These are phyloP conservation scores for Drusus annulatus DNA, from an alignment of 1,140 invertebrate species.

Conservation along the genomic window DNA sequence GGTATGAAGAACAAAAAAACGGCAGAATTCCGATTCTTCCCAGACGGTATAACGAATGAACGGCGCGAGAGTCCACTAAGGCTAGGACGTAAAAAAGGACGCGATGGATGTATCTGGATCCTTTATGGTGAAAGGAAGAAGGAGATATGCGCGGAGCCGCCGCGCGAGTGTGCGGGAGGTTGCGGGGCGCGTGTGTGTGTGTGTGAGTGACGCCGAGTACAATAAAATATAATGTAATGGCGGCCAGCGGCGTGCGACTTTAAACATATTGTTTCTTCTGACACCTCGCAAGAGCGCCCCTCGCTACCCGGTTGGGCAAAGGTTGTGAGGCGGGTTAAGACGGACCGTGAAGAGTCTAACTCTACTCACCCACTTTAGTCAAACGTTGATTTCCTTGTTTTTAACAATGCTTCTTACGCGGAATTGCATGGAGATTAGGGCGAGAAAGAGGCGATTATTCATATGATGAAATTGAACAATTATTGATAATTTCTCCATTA, in stretches of 20 bases:
- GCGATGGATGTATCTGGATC: conserved; percentile 42
- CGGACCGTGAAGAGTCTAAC: too few relatives aligned
- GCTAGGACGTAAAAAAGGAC: conserved; percentile 51
- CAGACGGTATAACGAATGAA: conserved; percentile 56
- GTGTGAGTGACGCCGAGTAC: conserved; percentile 45
- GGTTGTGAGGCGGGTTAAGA: too few relatives aligned
- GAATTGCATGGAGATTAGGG: too few relatives aligned
- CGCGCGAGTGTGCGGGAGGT: not conserved
- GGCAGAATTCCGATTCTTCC: conserved; percentile 57
- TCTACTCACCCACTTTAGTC: too few relatives aligned
- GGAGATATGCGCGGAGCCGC: conserved; percentile 27
- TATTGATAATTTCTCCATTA: too few relatives aligned
- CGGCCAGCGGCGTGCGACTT: conserved; percentile 25
- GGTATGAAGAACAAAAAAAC: conserved; percentile 42
- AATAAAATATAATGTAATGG: conserved; percentile 55
- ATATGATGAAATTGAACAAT: too few relatives aligned
- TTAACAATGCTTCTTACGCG: too few relatives aligned
- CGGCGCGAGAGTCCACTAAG: conserved; percentile 16
- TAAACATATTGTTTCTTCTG: too few relatives aligned
- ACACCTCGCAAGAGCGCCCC: too few relatives aligned
- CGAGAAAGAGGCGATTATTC: too few relatives aligned
- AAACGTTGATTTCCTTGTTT: too few relatives aligned
- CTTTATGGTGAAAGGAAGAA: conserved; percentile 41
- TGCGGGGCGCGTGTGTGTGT: conserved; percentile 9
- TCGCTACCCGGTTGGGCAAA: too few relatives aligned